Base-by-base conservation (phyloP, 1,140 invertebrate species). In the Anadara kagoshimensis region DNA sequence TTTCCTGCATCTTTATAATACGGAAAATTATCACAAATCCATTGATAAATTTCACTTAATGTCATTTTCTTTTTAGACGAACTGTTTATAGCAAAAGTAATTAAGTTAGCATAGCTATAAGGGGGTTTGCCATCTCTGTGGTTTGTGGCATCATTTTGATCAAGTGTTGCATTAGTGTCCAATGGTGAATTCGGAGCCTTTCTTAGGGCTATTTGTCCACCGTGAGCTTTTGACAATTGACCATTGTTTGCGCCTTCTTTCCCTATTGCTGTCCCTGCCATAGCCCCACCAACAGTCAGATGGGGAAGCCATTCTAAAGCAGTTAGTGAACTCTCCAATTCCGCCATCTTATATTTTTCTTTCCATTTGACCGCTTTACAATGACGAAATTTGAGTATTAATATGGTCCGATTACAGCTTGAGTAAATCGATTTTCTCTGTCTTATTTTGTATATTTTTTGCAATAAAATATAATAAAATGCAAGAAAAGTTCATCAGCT, bases 1-100 rank as follows among this genome's bases (percentile, higher is more conserved):
- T 92, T 93, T 12, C 92, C 92, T 47, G 93, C 93, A 79, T 93
- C 92, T 85, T 92, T 91, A 83, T 93, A 94, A 83, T 93, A 91
- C 3, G 90, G 89, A 84, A 90, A 91, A 83, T 91, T 90, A 16
- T 90, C 88, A 82, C 86, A 87, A 44, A 91, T 91, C 90, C 90
- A 91, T 68, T 89, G 85, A 80, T 91, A 91, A 72, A 91, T 91
- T 78, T 91, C 90, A 81, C 87, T 90, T 45, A 91, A 78, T 51
- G 90, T 91, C 90, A 91, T 90, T 87, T 90, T 90, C 81, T 90
- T 90, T 78, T 85, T 87, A 51, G 91, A 88, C 20, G 92, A 92
- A 89, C 93, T 94, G 86, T 92, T 94, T 75, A 94, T 94, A 12
- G 93, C 93, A 80, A 93, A 89, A 73, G 92, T 90, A 73, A 94